Evolutionary conservation across 2,113 vertebrate genomes (phyloP), one percentile per base, ranked within the genome.

Genomic region (Galemys pyrenaicus): DNA sequence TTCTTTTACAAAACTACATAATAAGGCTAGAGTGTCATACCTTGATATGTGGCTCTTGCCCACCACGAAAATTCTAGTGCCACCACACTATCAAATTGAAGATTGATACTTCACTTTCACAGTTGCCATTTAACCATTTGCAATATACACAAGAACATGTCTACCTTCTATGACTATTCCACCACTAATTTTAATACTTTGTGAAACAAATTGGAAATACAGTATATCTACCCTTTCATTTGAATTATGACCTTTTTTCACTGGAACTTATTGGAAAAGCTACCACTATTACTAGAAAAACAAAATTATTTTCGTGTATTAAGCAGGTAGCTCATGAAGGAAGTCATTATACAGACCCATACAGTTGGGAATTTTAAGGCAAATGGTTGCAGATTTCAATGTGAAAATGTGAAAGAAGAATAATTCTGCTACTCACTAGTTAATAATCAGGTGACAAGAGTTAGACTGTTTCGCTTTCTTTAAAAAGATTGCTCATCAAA

Each of bases 311-410:
- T 39, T 28, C 37, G 46, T 35, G 20, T 32, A 64, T 35, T 78
- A 73, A 67, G 60, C 51, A 67, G n/a, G 28, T 24, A 87, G 19
- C 22, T 12, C 6, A 41, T 92, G 79, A 77, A 92, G 24, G 70
- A 87, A 70, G 54, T 56, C 2, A 73, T 81, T 67, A 9, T 44
- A 75, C 9, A 60, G 49, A 37, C 5, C 22, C 60, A 68, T 19
- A 78, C 17, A 92, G 12, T 46, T 92, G 10, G 9, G 3, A 5
- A 80, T 74, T 82, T 62, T 75, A 35, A 93, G 65, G 10, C 32
- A 89, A 91, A 91, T 30, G 49, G 46, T 70, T 94, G 39, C 49
- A 60, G 51, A 83, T 94, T 92, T 91, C 49, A 60, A 20, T 46
- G 46, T 37, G 70, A 89, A 93, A 71, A 67, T 79, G 83, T 87